phyloP scores from a whole-genome alignment of 2,797 vertebrate species.

The Platalea minor region DNA sequence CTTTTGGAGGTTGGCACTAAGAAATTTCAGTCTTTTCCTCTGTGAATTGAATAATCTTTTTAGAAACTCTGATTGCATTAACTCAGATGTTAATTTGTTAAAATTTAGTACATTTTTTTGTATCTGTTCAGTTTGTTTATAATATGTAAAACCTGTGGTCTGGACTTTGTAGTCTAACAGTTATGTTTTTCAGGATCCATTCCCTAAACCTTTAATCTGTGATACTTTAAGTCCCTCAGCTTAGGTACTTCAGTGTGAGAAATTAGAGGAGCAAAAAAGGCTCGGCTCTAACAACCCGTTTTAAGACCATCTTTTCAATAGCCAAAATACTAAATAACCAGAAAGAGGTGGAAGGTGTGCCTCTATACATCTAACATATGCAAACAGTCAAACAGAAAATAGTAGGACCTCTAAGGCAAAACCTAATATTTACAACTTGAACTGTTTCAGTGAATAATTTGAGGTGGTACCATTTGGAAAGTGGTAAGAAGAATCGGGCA shows the following conservation, averaged over 20 bases:
- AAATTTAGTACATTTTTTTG: background rate
- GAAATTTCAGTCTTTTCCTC: background rate
- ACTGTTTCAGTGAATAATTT: background rate
- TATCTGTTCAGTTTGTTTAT: background rate
- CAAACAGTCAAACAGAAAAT: background rate
- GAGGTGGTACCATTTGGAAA: background rate
- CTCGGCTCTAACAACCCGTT: background rate
- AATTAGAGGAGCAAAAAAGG: background rate
- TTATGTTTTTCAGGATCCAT: background rate
- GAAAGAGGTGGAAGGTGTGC: background rate
- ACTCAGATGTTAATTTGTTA: constrained; percentile 22
- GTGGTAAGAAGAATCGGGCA: background rate
- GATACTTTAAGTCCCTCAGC: background rate
- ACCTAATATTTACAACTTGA: background rate
- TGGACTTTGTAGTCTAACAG: background rate
- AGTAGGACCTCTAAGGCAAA: background rate
- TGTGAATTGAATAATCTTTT: constrained; percentile 2
- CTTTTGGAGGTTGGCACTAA: background rate
- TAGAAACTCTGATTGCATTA: background rate
- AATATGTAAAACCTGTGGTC: background rate
- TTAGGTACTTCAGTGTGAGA: background rate
- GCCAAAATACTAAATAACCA: background rate
- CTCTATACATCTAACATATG: too few relatives aligned
- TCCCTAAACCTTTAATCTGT: background rate
- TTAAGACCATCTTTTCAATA: background rate